Base-by-base conservation (phyloP, 2,797 vertebrate species). In the Odontamblyopus lacepedii region DNA sequence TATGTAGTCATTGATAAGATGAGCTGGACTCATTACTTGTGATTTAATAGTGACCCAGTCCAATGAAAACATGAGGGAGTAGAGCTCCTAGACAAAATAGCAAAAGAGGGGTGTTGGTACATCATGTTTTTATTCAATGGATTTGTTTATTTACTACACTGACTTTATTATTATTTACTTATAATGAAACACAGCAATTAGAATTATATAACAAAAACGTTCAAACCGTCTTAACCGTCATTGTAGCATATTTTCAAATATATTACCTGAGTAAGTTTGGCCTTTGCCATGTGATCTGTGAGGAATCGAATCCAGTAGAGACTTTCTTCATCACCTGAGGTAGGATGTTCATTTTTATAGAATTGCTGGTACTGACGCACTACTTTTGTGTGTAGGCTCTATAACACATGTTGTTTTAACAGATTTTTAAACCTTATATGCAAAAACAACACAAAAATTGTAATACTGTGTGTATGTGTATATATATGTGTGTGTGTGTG, bases 1-100 rank as follows among this genome's bases (percentile, higher is more conserved):
- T 79, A 97, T 91, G 55, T 97, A 98, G 88, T 99, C 98, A 75
- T 96, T 97, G 89, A 99, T 97, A 78, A 99, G 93, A 74, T 96
- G 96, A 70, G 97, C 96, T 63, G 97, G 93, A 23, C 97, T 96
- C 91, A 98, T 93, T 5, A 97, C 82, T 86, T 89, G 91, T 26
- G 95, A 95, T 90, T 99, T 99, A 77, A 93, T 92, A 90, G 93
- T 95, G 87, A 99, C 95, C 98, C 98, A 99, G 61, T 98, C 95
- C 87, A 99, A 90, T 27, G 97, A 99, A 89, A 99, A 98, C 95
- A 99, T 93, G 74, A 99, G 94, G 3, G 93, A 90, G 86, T 85
- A 85, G 29, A 99, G 96, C 67, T 99, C 97, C 98, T 99, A 11
- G 1, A 78, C 15, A 75, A 26, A 27, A 23, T 63, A 3, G 55